Base-by-base conservation (phyloP, 2,113 vertebrate species). In the Grus americana region DNA sequence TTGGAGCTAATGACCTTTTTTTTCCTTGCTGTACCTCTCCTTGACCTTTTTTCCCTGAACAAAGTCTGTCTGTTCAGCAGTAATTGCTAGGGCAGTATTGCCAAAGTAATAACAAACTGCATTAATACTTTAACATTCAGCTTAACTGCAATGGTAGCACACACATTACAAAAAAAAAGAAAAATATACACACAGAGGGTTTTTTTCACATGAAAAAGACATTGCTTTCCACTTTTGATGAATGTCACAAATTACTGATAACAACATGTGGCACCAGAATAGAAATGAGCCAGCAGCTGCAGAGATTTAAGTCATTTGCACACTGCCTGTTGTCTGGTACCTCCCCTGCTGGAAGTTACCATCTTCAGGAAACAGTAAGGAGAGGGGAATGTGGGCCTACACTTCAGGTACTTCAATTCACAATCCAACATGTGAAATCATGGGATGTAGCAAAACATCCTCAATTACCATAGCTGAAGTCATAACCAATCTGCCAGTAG, bases 271-370 rank as follows among this genome's bases (percentile, higher is more conserved):
- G 86, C 86, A 86, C 47, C 82, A 89, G 83, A 74, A 91, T 2
- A 96, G 83, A 92, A 92, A 95, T 38, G 42, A 89, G 68, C 59
- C 72, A 92, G 81, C 93, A 93, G 91, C 95, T 95, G 94, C 83
- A 87, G 80, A 87, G 76, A 92, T 91, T 89, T 93, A 93, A 91
- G 88, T 38, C 17, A n/a, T 88, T 71, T 91, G 79, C 44, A 91
- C 86, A 80, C n/a, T 67, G 91, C 83, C 79, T 89, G 71, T 73
- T 94, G 55, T 84, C 65, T 84, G 50, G 78, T 49, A 61, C 79
- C 44, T 82, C 70, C 79, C 52, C 92, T 70, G 74, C 74, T 94
- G 82, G 90, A 97, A 92, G 90, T 65, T 79, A 75, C 58, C 52
- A 72, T 68, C 79, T 76, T 86, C 67, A 65, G 88, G 74, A 91